Evolutionary conservation across 2,888 invertebrate species (phyloP).

Genomic region (Caenorhabditis sp.): DNA sequence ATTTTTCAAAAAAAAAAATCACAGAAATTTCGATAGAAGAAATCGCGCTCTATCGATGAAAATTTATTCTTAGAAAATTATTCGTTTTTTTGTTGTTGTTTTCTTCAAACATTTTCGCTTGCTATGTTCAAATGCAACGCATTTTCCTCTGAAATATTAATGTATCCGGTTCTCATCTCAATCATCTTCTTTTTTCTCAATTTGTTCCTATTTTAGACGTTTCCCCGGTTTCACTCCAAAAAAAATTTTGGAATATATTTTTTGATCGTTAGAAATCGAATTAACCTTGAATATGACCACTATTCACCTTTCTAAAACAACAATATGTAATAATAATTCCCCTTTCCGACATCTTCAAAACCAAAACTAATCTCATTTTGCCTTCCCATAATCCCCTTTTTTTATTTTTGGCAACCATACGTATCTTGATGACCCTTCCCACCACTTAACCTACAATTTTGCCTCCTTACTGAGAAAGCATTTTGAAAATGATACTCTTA

Average conservation of each 20-base stretch:
- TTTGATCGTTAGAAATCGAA: background rate
- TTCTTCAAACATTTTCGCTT: background rate
- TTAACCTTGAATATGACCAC: background rate
- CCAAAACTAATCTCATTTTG: background rate
- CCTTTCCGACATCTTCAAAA: background rate
- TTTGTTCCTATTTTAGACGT: background rate
- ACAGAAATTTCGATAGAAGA: no score
- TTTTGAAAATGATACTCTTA: no score
- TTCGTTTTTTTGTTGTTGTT: background rate
- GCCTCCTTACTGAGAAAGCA: background rate
- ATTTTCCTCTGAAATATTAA: background rate
- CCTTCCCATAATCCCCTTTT: background rate
- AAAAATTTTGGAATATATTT: background rate
- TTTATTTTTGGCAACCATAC: background rate
- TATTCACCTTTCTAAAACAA: background rate
- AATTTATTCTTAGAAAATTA: no score
- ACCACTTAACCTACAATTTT: background rate
- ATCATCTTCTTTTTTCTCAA: background rate
- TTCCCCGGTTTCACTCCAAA: background rate
- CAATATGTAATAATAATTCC: background rate
- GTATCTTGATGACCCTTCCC: no score
- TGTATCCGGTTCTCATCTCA: background rate
- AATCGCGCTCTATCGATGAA: no score
- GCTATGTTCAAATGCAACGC: no score
- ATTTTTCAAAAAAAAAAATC: no score